phyloP scores from a whole-genome alignment of 1,140 invertebrate species.

The Drosophila micromelanica region DNA sequence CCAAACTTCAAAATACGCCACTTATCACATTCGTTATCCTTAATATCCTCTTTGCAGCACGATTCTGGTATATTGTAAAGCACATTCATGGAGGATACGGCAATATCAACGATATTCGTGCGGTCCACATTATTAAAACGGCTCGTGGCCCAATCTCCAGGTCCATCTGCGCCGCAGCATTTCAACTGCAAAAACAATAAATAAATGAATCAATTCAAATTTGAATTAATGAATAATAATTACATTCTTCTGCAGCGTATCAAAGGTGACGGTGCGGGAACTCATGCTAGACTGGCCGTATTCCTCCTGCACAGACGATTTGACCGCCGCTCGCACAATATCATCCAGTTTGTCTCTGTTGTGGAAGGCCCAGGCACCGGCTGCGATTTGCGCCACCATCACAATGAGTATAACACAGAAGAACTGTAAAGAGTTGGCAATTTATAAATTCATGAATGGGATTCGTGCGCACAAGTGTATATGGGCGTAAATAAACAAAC shows the following conservation, averaged over 20 bases:
- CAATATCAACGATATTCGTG: constrained; percentile 79
- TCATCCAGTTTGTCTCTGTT: constrained; percentile 88
- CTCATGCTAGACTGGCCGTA: constrained; percentile 87
- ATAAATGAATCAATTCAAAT: constrained; percentile 42
- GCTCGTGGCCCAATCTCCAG: constrained; percentile 89
- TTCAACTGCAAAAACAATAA: constrained; percentile 85
- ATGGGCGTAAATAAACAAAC: constrained; percentile 41
- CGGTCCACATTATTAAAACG: constrained; percentile 85
- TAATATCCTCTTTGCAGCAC: constrained; percentile 86
- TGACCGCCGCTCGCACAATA: constrained; percentile 87
- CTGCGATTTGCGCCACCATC: constrained; percentile 91
- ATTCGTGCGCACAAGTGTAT: background rate
- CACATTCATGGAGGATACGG: constrained; percentile 77
- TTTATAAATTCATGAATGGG: constrained; percentile 57
- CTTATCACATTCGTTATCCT: constrained; percentile 84
- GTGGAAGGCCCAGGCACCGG: constrained; percentile 89
- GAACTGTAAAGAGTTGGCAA: constrained; percentile 86
- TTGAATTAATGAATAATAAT: constrained; percentile 27
- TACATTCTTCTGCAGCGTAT: constrained; percentile 89
- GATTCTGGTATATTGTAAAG: constrained; percentile 87
- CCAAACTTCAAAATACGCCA: constrained; percentile 85
- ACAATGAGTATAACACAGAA: constrained; percentile 91
- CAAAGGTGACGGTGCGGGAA: constrained; percentile 88
- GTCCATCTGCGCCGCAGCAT: constrained; percentile 90
- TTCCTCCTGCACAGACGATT: constrained; percentile 88